Evolutionary conservation across 2,888 invertebrate genomes (phyloP).

Genomic region (Hecatera dysodea): DNA sequence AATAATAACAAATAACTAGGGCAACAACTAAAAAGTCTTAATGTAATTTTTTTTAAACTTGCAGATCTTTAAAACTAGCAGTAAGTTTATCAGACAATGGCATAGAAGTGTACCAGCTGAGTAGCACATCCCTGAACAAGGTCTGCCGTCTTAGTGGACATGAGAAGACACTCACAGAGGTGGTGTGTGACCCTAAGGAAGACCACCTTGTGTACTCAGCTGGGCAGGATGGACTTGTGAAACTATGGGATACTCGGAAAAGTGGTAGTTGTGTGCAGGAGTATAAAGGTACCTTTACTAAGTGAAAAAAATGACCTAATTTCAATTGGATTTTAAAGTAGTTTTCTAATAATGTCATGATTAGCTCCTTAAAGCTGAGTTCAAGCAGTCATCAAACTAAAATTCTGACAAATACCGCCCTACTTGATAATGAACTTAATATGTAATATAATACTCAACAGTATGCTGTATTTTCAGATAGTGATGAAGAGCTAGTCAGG

Average conservation of each 20-base stretch:
- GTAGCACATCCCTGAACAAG: constrained; percentile 73
- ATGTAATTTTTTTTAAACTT: constrained; percentile 5
- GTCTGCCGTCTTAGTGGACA: constrained; percentile 87
- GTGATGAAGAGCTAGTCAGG: constrained; percentile 84
- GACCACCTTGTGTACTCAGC: constrained; percentile 91
- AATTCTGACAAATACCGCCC: no score
- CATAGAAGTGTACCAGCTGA: constrained; percentile 84
- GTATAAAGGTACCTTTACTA: constrained; percentile 77
- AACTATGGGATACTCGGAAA: constrained; percentile 92
- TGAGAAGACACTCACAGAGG: constrained; percentile 87
- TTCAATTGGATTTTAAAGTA: no score
- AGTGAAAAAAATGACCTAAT: background rate
- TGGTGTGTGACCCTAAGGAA: constrained; percentile 91
- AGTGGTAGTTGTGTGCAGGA: constrained; percentile 83
- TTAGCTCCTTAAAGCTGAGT: no score
- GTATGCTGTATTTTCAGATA: constrained; percentile 72
- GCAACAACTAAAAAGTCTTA: background rate
- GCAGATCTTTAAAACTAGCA: constrained; percentile 81
- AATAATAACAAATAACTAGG: no score
- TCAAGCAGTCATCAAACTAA: no score
- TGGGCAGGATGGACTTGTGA: constrained; percentile 90
- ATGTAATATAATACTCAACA: no score
- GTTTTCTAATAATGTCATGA: no score
- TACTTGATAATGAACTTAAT: no score
- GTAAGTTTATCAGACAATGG: constrained; percentile 80